Percentiles rank a stretch among this genome's conserved stretches.
Evolutionary conservation across 2,113 vertebrate genomes (phyloP).

Genomic region (Alexandromys fortis): DNA sequence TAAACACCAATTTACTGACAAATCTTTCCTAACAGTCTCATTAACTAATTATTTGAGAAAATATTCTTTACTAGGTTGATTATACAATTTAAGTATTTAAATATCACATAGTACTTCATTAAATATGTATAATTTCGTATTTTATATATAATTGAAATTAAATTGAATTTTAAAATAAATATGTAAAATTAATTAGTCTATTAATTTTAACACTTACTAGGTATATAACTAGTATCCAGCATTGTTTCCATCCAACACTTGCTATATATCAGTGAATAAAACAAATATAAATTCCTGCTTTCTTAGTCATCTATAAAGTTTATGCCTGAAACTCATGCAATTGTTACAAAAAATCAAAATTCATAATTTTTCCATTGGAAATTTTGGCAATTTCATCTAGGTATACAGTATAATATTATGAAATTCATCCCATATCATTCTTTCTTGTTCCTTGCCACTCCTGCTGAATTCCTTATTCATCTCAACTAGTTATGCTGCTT

Average conservation of each 20-base stretch:
- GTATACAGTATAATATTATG: not conserved
- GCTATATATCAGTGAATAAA: constrained; percentile 34
- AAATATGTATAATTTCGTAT: not conserved
- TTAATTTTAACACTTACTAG: constrained; percentile 21
- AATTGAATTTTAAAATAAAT: constrained; percentile 5
- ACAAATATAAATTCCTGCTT: constrained; percentile 1
- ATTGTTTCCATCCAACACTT: constrained; percentile 18
- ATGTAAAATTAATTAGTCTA: not conserved
- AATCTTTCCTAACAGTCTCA: constrained; percentile 2
- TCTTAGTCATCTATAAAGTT: not conserved
- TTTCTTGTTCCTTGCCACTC: not conserved
- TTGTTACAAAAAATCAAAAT: not conserved
- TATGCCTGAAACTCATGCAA: not conserved
- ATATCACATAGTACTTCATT: not conserved
- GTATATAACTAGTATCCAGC: not conserved
- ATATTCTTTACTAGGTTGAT: not conserved
- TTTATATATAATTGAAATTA: not conserved
- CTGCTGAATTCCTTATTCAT: not conserved
- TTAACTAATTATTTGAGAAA: constrained; percentile 7
- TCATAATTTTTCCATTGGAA: not conserved
- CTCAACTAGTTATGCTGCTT: not conserved
- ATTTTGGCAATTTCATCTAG: not conserved
- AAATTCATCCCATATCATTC: not conserved
- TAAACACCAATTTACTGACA: constrained; percentile 9
- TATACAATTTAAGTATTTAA: constrained; percentile 9